Evolutionary conservation across 2,888 invertebrate species (phyloP), one percentile per base, ranked within the genome.

Genomic region (Iphiclides podalirius): DNA sequence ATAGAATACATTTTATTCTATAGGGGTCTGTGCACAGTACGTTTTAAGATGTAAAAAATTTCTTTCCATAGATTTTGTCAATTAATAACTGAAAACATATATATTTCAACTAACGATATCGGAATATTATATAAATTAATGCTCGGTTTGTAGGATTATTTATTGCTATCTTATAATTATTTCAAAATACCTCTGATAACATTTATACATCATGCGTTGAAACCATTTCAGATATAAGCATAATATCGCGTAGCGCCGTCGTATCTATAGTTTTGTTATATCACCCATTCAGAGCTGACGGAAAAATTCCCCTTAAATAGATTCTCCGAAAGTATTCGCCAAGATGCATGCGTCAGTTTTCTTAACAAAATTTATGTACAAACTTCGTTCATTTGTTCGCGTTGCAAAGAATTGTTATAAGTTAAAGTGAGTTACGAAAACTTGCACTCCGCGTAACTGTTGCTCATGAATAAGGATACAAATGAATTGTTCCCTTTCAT

Each of bases 331-430:
- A 36, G 15, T 11, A 14, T 44, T 23, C 16, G 1, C 36, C 11
- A 20, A 16, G 36, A 35, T 36, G 44, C 23, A 15, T 36, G 23
- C 38, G 40, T 35, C 26, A 47, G 34, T 38, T 45, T 20, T 23
- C 13, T 16, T 45, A 17, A 47, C 15, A 11, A 38, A 42, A 48
- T 48, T 48, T 48, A 43, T 43, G 38, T 43, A 33, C 31, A 38
- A 48, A 48, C 31, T 48, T 43, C 9, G 48, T 43, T 43, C 48
- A 43, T 48, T 48, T 38, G 42, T 48, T 48, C 31, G 33, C 28
- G 17, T 31, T 8, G 31, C 26, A 40, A 38, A 42, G 47, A 33
- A 48, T 42, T 42, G 33, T 48, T 33, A 37, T 41, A 42, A 15
- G 42, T 38, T 48, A 31, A 43, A 43, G 38, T 23, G 31, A 48